phyloP scores from a whole-genome alignment of 2,113 vertebrate genomes.

The Eretmodus cyanostictus region DNA sequence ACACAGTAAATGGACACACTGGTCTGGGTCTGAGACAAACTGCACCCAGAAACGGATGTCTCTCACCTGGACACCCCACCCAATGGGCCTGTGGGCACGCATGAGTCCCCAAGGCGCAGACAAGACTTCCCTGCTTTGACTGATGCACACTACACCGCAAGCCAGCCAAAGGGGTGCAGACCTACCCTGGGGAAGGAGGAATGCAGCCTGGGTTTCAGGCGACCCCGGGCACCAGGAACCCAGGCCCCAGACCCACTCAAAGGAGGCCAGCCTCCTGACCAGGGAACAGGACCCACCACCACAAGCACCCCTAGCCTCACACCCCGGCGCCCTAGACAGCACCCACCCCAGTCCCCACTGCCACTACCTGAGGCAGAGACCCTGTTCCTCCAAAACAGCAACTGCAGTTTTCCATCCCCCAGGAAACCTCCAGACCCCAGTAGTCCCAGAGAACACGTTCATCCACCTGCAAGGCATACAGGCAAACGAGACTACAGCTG shows the following conservation, averaged over 20 bases:
- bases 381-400: not conserved
- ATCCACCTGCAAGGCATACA: not conserved
- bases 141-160: not conserved
- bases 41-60: not conserved
- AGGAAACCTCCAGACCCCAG: not conserved
- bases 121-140: not conserved
- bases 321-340: not conserved
- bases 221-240: not conserved
- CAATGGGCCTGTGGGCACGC: not conserved
- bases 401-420: not conserved
- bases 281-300: not conserved
- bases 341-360: not conserved
- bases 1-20: not conserved
- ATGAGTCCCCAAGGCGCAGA: fast-evolving
- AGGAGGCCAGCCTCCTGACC: not conserved
- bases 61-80: not conserved
- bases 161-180: not conserved
- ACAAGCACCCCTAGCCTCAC: not conserved
- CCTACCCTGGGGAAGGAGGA: not conserved
- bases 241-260: not conserved
- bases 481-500: not conserved
- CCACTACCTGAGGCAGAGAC: not conserved
- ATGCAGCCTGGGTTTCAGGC: not conserved
- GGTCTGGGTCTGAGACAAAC: not conserved
- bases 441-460: not conserved